Base-by-base conservation (phyloP, 2,113 vertebrate species). In the Malurus cyaneus region DNA sequence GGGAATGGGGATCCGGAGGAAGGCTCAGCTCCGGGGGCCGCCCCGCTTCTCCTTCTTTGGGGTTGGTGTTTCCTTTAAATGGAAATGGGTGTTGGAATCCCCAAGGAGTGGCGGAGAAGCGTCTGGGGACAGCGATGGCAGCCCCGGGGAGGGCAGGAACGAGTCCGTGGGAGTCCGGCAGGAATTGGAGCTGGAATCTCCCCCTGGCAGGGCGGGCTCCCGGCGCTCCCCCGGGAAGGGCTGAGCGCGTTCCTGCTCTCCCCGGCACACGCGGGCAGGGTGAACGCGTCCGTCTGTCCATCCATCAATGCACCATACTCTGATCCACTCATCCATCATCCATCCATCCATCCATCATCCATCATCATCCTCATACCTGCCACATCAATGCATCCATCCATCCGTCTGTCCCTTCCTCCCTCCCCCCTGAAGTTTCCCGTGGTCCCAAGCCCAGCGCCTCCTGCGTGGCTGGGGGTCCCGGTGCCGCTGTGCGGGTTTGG, bases 271-370 rank as follows among this genome's bases (percentile, higher is more conserved):
- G 0, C 2, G 19, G 67, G 6, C 3, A 13, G 11, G 3, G 8
- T 26, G 39, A 53, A 47, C 0, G 3, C 0, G 1, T 18, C 20
- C 18, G 2, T 62, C 52, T 46, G 3, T 14, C 12, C n/a, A 2
- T 49, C 65, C 72, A 29, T 21, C 53, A 24, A 0, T 46, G 44
- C 28, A 2, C 10, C 32, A 0, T 34, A 60, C 71, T 14, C 14
- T 34, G 16, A 5, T 49, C 44, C 32, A 6, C 46, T 42, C 23
- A 1, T 49, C 65, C 24, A 18, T 66, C 44, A n/a, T n/a, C n/a
- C 23, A 2, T 69, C 66, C 46, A 8, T 67, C 42, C 64, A 2
- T 65, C 64, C 44, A n/a, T n/a, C n/a, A n/a, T n/a, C n/a, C n/a
- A n/a, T n/a, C n/a, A n/a, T n/a, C n/a, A n/a, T n/a, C n/a, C n/a